Percentiles rank a stretch among this genome's conserved stretches.
Conservation (phyloP, 2,888 invertebrate species). For the Coenonympha arcania region DNA sequence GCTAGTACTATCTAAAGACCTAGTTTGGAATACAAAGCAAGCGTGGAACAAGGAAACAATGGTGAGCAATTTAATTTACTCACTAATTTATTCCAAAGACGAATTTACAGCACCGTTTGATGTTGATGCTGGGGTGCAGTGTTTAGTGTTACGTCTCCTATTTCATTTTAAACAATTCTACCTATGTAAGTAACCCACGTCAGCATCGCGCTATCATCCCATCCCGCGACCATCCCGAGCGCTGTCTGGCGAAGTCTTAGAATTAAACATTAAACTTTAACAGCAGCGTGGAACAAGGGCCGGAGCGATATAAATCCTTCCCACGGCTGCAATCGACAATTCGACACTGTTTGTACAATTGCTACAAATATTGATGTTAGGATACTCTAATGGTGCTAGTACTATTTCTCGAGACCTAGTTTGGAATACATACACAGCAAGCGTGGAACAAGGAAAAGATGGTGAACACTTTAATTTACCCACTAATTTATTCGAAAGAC, state of each 20-base stretch:
- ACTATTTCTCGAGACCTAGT: conserved; percentile 13
- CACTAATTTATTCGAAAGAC: too few relatives aligned
- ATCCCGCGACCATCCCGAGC: not conserved
- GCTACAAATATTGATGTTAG: conserved; percentile 33
- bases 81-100: too few relatives aligned
- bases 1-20: conserved; percentile 13
- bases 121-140: too few relatives aligned
- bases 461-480: too few relatives aligned
- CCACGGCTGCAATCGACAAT: conserved; percentile 27
- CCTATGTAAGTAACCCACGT: too few relatives aligned
- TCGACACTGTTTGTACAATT: conserved; percentile 26
- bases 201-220: not conserved
- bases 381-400: conserved; percentile 30
- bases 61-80: too few relatives aligned
- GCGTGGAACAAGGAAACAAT: not conserved
- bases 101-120: too few relatives aligned
- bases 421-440: conserved; percentile 2
- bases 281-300: not conserved
- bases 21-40: conserved; percentile 10
- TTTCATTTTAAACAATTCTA: not conserved
- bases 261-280: conserved; percentile 2
- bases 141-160: too few relatives aligned
- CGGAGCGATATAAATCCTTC: conserved; percentile 25
- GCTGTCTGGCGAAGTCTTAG: not conserved
- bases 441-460: not conserved